Evolutionary conservation across 2,113 vertebrate genomes (phyloP).

Genomic region (Pelusios castaneus): DNA sequence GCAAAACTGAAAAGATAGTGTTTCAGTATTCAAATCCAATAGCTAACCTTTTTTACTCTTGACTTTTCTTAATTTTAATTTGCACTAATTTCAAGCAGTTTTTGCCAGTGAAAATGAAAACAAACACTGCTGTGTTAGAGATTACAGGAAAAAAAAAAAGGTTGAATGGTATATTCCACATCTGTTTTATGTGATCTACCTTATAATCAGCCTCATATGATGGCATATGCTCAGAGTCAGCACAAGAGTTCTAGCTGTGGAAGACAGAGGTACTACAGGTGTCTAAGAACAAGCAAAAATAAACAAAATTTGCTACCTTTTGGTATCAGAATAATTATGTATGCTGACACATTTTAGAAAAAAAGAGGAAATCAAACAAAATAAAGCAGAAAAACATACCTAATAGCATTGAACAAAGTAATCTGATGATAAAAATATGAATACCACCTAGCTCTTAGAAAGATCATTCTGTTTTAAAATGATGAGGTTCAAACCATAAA

Average conservation of each 20-base stretch:
- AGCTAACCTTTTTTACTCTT: background rate
- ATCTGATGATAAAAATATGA: background rate
- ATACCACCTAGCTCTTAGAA: background rate
- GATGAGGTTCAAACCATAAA: background rate
- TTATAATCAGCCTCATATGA: background rate
- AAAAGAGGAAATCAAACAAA: background rate
- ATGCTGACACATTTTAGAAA: background rate
- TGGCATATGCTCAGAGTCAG: background rate
- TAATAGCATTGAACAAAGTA: background rate
- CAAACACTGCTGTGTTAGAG: background rate
- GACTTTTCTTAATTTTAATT: background rate
- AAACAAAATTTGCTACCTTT: background rate
- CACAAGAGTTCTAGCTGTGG: background rate
- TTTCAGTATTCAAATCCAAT: background rate
- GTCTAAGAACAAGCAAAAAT: background rate
- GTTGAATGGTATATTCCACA: background rate
- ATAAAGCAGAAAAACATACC: background rate
- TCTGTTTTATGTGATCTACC: background rate
- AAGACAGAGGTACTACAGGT: background rate
- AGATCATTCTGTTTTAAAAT: background rate
- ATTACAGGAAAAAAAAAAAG: background rate
- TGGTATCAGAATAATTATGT: background rate
- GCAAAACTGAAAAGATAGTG: background rate
- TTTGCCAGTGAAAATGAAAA: background rate
- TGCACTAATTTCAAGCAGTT: background rate